A percentile compares a stretch with the other conserved stretches of the same genome.
Conservation (phyloP, 2,797 vertebrate species). For the Darevskia mixta region DNA sequence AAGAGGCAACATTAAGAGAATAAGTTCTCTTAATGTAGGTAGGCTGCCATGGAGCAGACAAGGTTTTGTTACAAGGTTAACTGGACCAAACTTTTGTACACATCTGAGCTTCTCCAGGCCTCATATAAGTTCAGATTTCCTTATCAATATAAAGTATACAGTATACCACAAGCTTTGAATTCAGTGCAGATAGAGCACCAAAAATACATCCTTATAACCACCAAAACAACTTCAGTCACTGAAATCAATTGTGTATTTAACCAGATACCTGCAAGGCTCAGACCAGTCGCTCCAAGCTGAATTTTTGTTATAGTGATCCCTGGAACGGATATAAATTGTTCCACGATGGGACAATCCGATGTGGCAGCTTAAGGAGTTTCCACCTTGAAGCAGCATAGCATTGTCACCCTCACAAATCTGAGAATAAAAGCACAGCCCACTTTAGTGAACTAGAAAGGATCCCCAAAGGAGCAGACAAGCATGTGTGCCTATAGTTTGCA, state of each 20-base stretch:
- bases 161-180: neutral
- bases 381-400: neutral
- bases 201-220: neutral
- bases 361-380: neutral
- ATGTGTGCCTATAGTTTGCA: neutral
- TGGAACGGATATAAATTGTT: neutral
- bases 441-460: neutral
- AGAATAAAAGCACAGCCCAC: neutral
- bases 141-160: neutral
- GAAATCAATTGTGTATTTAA: neutral
- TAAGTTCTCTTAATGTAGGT: neutral
- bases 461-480: neutral
- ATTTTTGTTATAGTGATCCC: neutral
- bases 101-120: neutral
- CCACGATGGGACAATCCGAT: rapidly evolving
- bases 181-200: neutral
- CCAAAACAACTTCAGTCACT: neutral
- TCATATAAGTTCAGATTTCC: neutral
- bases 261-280: slow-evolving; percentile 20
- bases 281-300: slow-evolving; percentile 35
- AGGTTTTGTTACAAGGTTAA: neutral
- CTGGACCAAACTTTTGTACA: neutral
- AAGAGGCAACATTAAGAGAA: neutral
- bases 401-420: slow-evolving; percentile 13
- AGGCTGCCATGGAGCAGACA: neutral